Evolutionary conservation across 2,888 invertebrate genomes (phyloP).

Genomic region (Heptascelio sp.): DNA sequence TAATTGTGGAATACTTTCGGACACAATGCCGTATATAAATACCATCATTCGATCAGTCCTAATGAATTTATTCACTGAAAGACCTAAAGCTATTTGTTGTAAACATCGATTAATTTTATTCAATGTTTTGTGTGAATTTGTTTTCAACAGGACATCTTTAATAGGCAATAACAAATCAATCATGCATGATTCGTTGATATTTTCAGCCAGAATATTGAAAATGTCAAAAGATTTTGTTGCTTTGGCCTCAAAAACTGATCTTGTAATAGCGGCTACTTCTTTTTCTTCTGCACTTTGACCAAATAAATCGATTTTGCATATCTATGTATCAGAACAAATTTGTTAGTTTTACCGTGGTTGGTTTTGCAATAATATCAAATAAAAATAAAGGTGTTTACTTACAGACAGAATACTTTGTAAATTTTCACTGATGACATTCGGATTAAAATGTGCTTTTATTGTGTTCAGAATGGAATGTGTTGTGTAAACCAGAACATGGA

Average conservation of each 20-base stretch:
- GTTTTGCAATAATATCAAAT: too few species aligned
- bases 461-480: conserved; percentile 94
- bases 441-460: conserved; percentile 90
- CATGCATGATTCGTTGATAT: conserved; percentile 92
- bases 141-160: conserved; percentile 92
- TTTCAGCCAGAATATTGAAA: conserved; percentile 93
- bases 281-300: conserved; percentile 97
- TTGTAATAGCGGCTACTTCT: conserved; percentile 94
- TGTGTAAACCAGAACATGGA: conserved; percentile 97
- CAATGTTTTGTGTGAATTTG: conserved; percentile 94
- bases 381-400: too few species aligned
- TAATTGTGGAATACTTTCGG: conserved; percentile 93
- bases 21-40: conserved; percentile 94
- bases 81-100: conserved; percentile 92
- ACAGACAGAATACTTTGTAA: conserved; percentile 93
- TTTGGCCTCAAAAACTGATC: conserved; percentile 94
- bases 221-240: conserved; percentile 96
- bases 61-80: conserved; percentile 94
- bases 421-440: conserved; percentile 94
- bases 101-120: conserved; percentile 94
- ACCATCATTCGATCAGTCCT: conserved; percentile 91
- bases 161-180: conserved; percentile 94
- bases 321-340: conserved; percentile 82
- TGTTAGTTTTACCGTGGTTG: background rate
- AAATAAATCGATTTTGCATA: conserved; percentile 96